phyloP scores from a whole-genome alignment of 2,888 invertebrate species.

The Himalopsyche tibetana region DNA sequence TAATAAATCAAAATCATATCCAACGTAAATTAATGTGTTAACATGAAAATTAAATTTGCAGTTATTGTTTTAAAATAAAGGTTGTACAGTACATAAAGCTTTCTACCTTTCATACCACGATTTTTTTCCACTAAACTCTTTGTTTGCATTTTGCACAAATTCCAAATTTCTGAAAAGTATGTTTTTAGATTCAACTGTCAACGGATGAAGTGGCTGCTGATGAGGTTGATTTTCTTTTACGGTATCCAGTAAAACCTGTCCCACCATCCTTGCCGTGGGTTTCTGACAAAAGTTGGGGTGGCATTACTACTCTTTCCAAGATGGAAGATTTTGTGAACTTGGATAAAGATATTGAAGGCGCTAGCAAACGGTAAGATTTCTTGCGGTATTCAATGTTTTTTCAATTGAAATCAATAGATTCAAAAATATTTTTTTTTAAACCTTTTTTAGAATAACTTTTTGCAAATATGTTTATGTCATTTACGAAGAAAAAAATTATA shows the following conservation, averaged over 20 bases:
- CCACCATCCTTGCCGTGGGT: constrained; percentile 90
- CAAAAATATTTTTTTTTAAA: too few relatives aligned
- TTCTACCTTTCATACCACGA: too few relatives aligned
- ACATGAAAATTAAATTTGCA: too few relatives aligned
- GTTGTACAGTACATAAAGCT: too few relatives aligned
- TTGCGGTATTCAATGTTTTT: constrained; percentile 64
- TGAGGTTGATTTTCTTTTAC: constrained; percentile 91
- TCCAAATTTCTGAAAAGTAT: neutral
- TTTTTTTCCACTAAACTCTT: too few relatives aligned
- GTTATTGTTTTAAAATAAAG: too few relatives aligned
- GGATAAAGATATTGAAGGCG: constrained; percentile 94
- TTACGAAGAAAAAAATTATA: too few relatives aligned
- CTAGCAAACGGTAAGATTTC: constrained; percentile 81
- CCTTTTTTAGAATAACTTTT: too few relatives aligned
- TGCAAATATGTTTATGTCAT: too few relatives aligned
- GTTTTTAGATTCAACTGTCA: constrained; percentile 68
- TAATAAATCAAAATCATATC: too few relatives aligned
- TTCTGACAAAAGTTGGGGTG: constrained; percentile 87
- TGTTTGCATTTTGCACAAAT: neutral
- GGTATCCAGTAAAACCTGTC: constrained; percentile 87
- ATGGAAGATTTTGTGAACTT: constrained; percentile 89
- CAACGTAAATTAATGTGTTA: too few relatives aligned
- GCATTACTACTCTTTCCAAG: constrained; percentile 85
- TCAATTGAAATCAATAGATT: too few relatives aligned
- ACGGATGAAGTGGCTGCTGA: constrained; percentile 82